These are phyloP conservation scores for Drosophila conformis DNA, from an alignment of 2,888 invertebrate genomes.

Conservation along the genomic window DNA sequence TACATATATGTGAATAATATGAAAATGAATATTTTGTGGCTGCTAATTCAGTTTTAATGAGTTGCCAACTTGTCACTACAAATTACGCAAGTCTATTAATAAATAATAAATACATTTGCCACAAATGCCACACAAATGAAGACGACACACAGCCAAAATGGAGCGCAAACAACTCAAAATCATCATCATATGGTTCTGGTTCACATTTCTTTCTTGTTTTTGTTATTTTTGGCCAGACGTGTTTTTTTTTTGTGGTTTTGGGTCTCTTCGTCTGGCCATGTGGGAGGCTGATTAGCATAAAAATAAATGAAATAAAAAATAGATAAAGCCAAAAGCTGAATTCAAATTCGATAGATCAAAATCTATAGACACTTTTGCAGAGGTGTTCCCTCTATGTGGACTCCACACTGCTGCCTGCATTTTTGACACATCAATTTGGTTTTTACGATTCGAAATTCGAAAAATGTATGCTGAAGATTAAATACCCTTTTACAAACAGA, in stretches of 20 bases:
- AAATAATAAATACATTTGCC: conserved; percentile 71
- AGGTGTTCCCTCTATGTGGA: conserved; percentile 34
- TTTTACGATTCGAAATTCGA: conserved; percentile 39
- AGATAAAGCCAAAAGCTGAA: conserved; percentile 32
- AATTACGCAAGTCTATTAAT: conserved; percentile 75
- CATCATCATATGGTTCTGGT: conserved; percentile 20
- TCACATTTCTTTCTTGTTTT: conserved; percentile 30
- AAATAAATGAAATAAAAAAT: conserved; percentile 13
- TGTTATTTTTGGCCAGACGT: conserved; percentile 69
- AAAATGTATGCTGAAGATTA: neutral
- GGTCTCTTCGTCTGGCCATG: conserved; percentile 64
- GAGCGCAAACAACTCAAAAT: conserved; percentile 15
- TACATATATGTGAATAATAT: neutral
- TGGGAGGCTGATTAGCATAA: conserved; percentile 80
- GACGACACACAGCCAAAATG: conserved; percentile 40
- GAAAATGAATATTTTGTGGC: conserved; percentile 4
- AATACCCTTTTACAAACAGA: conserved; percentile 10
- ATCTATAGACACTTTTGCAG: conserved; percentile 46
- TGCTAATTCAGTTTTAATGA: conserved; percentile 71
- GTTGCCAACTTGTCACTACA: conserved; percentile 76
- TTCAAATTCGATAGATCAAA: conserved; percentile 43
- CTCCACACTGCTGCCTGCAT: conserved; percentile 39
- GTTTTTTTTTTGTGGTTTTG: conserved; percentile 31
- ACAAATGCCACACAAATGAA: conserved; percentile 45
- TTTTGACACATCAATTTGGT: conserved; percentile 52